Evolutionary conservation across 2,797 vertebrate genomes (phyloP).

Genomic region (Pseudomugil gertrudae): DNA sequence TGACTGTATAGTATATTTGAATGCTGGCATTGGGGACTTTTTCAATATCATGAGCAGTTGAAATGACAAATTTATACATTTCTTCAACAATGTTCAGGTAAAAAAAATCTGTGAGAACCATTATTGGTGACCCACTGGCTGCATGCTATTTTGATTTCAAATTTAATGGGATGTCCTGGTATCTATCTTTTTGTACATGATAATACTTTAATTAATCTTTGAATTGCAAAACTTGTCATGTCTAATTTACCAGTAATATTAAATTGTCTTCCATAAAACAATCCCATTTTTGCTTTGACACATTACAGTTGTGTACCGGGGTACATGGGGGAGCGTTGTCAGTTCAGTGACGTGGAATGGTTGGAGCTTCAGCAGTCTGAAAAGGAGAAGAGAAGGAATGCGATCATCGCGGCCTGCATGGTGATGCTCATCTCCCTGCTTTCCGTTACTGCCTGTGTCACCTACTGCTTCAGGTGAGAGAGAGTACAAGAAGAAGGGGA

Average conservation of each 20-base stretch:
- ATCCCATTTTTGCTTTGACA: constrained; percentile 10
- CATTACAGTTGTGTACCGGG: constrained; percentile 84
- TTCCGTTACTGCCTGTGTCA: constrained; percentile 74
- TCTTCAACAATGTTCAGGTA: neutral
- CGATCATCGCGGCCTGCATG: constrained; percentile 75
- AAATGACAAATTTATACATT: neutral
- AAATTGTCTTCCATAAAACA: neutral
- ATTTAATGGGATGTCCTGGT: neutral
- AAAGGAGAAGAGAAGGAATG: constrained; percentile 78
- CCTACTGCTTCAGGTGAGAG: constrained; percentile 86
- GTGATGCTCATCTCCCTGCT: constrained; percentile 80
- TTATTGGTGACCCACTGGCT: neutral
- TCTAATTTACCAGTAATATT: neutral
- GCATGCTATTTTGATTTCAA: neutral
- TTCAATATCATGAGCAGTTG: neutral
- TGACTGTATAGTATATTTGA: too few relatives aligned
- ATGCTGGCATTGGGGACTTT: neutral
- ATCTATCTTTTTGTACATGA: neutral
- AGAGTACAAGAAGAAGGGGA: neutral
- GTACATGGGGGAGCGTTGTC: constrained; percentile 90
- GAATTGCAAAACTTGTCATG: neutral
- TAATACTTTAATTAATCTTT: neutral
- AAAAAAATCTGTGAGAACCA: too few relatives aligned
- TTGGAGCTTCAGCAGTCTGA: constrained; percentile 86
- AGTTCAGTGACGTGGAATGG: constrained; percentile 91